Evolutionary conservation across 2,797 vertebrate genomes (phyloP).

Genomic region (Decapterus maruadsi): DNA sequence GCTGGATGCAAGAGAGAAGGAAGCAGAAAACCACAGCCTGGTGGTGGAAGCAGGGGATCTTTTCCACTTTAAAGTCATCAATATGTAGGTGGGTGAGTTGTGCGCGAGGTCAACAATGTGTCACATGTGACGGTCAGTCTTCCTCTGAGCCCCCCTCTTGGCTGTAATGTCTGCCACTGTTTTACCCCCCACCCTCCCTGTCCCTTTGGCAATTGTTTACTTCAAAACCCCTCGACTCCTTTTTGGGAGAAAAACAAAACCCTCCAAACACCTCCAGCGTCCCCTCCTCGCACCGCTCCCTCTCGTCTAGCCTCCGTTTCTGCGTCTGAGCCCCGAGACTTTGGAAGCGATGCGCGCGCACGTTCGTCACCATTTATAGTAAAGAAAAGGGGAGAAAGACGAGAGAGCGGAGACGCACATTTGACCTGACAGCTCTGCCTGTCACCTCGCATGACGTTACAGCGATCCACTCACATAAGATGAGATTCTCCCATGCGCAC

Average conservation of each 20-base stretch:
- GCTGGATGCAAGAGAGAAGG: constrained; percentile 14
- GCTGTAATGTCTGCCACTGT: constrained; percentile 37
- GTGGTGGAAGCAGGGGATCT: neutral
- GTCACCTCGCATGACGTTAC: constrained; percentile 70
- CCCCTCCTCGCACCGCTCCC: constrained; percentile 29
- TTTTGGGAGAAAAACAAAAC: constrained; percentile 56
- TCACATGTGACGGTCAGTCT: constrained; percentile 29
- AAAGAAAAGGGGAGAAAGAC: constrained; percentile 29
- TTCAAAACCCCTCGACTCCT: constrained; percentile 37
- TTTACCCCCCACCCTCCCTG: constrained; percentile 8
- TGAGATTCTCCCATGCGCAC: constrained; percentile 17
- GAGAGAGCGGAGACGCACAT: constrained; percentile 47
- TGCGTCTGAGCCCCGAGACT: constrained; percentile 23
- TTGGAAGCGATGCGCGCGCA: constrained; percentile 5
- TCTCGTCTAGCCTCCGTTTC: constrained; percentile 21
- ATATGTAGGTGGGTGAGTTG: constrained; percentile 1
- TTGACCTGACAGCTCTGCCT: constrained; percentile 67
- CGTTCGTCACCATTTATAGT: constrained; percentile 34
- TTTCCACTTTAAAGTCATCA: neutral
- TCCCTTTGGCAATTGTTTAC: constrained; percentile 46
- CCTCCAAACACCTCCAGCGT: constrained; percentile 49
- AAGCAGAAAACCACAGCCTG: neutral
- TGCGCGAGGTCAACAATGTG: constrained; percentile 33
- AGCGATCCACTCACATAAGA: constrained; percentile 31
- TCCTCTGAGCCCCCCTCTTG: constrained; percentile 3